A percentile compares a stretch with the other conserved stretches of the same genome.
Evolutionary conservation across 2,113 vertebrate genomes (phyloP).

Genomic region (Morone chrysops): DNA sequence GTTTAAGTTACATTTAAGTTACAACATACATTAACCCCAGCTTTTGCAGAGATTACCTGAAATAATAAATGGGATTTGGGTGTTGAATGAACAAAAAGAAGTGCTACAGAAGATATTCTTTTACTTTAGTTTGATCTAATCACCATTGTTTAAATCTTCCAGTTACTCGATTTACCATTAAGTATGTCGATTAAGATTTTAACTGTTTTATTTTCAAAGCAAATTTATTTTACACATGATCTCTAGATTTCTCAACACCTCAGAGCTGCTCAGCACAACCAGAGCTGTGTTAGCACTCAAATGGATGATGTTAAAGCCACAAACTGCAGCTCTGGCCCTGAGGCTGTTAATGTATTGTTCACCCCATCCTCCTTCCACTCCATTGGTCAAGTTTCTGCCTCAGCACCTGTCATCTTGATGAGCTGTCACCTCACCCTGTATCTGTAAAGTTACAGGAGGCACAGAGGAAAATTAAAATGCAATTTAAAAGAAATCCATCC

Average conservation of each 20-base stretch:
- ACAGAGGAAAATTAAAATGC: neutral
- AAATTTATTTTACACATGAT: neutral
- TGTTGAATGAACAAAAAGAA: too few species aligned
- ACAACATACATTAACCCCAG: too few species aligned
- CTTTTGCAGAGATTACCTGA: neutral
- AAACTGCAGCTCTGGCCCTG: neutral
- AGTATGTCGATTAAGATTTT: neutral
- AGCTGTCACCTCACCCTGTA: constrained; percentile 1
- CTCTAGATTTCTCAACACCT: neutral
- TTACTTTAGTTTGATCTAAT: too few species aligned
- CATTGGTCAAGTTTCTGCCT: neutral
- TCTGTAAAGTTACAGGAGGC: neutral
- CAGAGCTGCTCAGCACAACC: too few species aligned
- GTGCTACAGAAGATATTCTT: too few species aligned
- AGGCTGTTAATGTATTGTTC: neutral
- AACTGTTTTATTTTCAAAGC: neutral
- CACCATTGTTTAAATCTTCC: neutral
- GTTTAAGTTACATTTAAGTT: neutral
- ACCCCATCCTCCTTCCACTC: neutral
- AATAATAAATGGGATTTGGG: neutral
- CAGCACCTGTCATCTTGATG: constrained; percentile 5
- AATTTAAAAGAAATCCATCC: constrained; percentile 1
- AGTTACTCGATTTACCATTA: neutral
- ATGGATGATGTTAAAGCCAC: neutral
- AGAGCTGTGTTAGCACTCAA: neutral